Evolutionary conservation across 2,888 invertebrate genomes (phyloP), one percentile per base, ranked within the genome.

Genomic region (Diogma glabrata): DNA sequence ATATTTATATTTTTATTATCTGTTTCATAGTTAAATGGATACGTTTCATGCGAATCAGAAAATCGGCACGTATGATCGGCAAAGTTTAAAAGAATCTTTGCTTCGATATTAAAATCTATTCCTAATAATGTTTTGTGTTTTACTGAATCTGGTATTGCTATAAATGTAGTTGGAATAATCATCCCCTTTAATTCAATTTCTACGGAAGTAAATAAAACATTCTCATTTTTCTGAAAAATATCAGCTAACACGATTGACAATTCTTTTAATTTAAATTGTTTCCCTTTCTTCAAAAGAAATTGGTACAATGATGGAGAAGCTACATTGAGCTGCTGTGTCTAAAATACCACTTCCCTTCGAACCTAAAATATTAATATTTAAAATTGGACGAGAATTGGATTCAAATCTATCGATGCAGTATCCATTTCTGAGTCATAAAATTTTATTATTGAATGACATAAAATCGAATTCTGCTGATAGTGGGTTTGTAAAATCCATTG

Each of bases 1-100:
- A 4, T 17, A 9, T 16, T n/a, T n/a, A n/a, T n/a, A n/a, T n/a
- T n/a, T n/a, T n/a, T n/a, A n/a, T n/a, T n/a, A n/a, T n/a, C n/a
- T n/a, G n/a, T n/a, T n/a, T n/a, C n/a, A n/a, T n/a, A n/a, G n/a
- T n/a, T n/a, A n/a, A n/a, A n/a, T n/a, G n/a, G n/a, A n/a, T n/a
- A n/a, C n/a, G n/a, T n/a, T n/a, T 24, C 1, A 33, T 23, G 30
- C 23, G 50, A 50, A 38, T 40, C 52, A 1, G 55, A 7, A 49
- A 57, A 58, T 8, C 49, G 46, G 55, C 56, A 61, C 3, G 53
- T 56, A 7, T 52, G 16, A 30, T 61, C 58, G 1, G 60, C 57
- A n/a, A 60, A 28, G 50, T 60, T 57, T 10, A 63, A 52, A 5
- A 59, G 43, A 22, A 63, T 60, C 1, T 58, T 52, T 10, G 57